These are phyloP conservation scores for Accipiter cooperii DNA, from an alignment of 2,113 vertebrate genomes.

Conservation along the genomic window DNA sequence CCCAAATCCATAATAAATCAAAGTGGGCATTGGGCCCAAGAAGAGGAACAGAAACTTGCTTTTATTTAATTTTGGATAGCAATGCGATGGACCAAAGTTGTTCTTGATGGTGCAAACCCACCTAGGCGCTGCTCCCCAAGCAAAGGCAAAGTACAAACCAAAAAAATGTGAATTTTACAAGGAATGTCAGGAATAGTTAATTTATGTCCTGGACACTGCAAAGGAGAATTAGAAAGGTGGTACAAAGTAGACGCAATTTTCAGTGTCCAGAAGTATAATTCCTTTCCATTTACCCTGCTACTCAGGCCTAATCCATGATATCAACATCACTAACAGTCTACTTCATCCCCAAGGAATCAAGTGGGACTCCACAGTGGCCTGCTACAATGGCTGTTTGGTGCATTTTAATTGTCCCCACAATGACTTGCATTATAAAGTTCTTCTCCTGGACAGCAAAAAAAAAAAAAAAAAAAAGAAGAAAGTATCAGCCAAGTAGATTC, in stretches of 20 bases:
- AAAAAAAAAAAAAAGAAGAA: not conserved
- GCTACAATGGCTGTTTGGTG: not conserved
- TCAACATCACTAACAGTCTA: not conserved
- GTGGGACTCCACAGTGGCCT: not conserved
- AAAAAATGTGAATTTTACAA: not conserved
- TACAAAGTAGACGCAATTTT: not conserved
- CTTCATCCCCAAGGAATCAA: not conserved
- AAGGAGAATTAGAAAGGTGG: not conserved
- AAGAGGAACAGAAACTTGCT: not conserved
- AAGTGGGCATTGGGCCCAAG: not conserved
- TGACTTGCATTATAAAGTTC: not conserved
- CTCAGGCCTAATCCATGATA: not conserved
- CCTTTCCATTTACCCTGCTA: not conserved
- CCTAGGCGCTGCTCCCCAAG: not conserved
- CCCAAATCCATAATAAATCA: not conserved
- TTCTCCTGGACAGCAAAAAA: not conserved
- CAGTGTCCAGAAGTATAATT: not conserved
- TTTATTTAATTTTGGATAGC: not conserved
- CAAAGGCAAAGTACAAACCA: not conserved
- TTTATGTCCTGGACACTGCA: not conserved
- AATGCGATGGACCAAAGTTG: fast-evolving
- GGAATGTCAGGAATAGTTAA: not conserved
- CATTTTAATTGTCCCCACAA: not conserved
- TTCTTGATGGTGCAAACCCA: not conserved
- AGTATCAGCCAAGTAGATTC: not conserved